Conservation (phyloP, 2,113 vertebrate genomes). For the Pachypanchax playfairii region DNA sequence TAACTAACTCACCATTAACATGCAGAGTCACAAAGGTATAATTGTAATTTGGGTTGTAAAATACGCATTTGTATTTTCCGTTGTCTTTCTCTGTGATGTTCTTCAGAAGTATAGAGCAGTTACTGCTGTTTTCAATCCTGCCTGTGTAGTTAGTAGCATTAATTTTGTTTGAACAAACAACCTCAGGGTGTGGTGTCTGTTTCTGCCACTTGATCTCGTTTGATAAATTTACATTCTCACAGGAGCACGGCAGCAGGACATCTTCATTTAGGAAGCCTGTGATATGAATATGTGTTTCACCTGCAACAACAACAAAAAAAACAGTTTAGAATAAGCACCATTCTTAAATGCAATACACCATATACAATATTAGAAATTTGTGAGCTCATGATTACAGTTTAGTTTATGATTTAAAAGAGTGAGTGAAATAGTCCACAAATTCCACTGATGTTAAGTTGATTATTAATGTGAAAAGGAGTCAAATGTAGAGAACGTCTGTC, state of each 20-base stretch:
- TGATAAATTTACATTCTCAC: accelerated
- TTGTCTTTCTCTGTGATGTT: neutral
- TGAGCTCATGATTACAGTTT: neutral
- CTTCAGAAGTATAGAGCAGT: slow-evolving; percentile 49
- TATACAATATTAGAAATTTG: neutral
- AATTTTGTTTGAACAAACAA: neutral
- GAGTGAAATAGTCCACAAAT: neutral
- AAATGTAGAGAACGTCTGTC: too few relatives aligned
- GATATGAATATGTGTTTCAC: accelerated
- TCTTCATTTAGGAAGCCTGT: accelerated
- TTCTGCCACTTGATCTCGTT: accelerated
- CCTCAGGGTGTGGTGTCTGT: slow-evolving; percentile 12
- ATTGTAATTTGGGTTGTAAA: accelerated
- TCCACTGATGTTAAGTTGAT: neutral
- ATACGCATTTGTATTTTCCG: slow-evolving; percentile 19
- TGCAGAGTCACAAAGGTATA: accelerated
- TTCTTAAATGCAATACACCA: neutral
- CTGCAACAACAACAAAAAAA: slow-evolving; percentile 26
- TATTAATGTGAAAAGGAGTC: neutral
- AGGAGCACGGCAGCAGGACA: neutral
- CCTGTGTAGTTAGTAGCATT: accelerated
- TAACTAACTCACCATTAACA: slow-evolving; percentile 38
- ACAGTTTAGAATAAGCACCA: neutral
- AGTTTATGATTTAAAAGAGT: neutral
- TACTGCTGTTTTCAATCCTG: neutral